Conservation (phyloP, 2,797 vertebrate genomes). For the Rhabdophis nuchalis region DNA sequence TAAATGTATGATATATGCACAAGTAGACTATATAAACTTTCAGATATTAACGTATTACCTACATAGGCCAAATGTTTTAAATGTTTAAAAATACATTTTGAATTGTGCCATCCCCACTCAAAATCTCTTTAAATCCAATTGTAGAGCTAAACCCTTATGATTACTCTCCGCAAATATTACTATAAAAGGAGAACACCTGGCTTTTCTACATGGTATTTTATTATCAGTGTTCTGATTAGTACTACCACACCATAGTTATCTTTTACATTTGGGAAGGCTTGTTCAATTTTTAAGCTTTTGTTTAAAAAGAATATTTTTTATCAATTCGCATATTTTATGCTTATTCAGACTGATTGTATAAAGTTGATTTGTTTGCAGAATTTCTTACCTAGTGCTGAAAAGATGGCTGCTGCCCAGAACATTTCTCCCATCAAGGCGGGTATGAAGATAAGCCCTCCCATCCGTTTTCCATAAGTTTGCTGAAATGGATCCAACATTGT, state of each 20-base stretch:
- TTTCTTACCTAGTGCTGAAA: constrained; percentile 90
- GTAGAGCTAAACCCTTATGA: constrained; percentile 20
- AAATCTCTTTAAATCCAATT: not conserved
- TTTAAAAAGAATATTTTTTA: not conserved
- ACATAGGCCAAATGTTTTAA: constrained; percentile 10
- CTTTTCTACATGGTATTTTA: not conserved
- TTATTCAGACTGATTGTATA: not conserved
- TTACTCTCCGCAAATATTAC: not conserved
- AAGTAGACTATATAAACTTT: not conserved
- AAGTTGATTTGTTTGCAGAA: not conserved
- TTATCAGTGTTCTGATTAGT: constrained; percentile 20
- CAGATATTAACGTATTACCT: not conserved
- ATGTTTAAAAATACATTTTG: constrained; percentile 1
- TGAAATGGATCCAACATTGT: constrained; percentile 98
- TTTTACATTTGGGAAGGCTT: not conserved
- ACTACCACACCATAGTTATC: not conserved
- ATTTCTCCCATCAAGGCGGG: constrained; percentile 97
- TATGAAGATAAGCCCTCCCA: constrained; percentile 95
- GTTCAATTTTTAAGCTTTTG: not conserved
- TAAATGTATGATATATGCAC: not conserved
- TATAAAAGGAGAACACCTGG: constrained; percentile 9
- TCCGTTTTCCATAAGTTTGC: constrained; percentile 92
- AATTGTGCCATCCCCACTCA: not conserved
- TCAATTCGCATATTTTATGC: constrained; percentile 4
- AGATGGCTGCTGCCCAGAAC: constrained; percentile 97